Conservation (phyloP, 2,888 invertebrate species). For the Idaea biselata region DNA sequence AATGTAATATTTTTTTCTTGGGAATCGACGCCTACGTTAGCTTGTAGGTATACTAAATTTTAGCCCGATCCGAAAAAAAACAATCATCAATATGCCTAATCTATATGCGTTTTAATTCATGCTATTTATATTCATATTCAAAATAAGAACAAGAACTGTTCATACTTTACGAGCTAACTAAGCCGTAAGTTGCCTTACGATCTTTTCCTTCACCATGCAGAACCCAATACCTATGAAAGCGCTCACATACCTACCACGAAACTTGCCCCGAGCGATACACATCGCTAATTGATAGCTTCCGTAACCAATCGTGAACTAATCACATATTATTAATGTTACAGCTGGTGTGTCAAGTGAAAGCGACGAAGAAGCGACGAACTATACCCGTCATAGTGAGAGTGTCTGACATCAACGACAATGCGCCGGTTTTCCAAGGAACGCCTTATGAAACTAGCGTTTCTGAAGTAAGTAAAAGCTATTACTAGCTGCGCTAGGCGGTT, state of each 20-base stretch:
- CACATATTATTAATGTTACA: slow-evolving; percentile 54
- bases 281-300: slow-evolving; percentile 19
- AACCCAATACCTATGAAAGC: neutral
- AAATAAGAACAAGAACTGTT: too few relatives aligned
- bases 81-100: too few relatives aligned
- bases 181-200: too few relatives aligned
- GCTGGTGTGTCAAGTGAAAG: slow-evolving; percentile 91
- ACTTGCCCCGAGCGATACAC: slow-evolving; percentile 17
- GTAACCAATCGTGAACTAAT: slow-evolving; percentile 16
- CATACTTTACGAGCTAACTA: too few relatives aligned
- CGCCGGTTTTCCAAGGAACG: slow-evolving; percentile 90
- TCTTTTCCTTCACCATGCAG: too few relatives aligned
- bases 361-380: slow-evolving; percentile 89
- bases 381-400: slow-evolving; percentile 94
- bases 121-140: too few relatives aligned
- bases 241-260: slow-evolving; percentile 8
- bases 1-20: too few relatives aligned
- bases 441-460: slow-evolving; percentile 92
- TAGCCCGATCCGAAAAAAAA: too few relatives aligned
- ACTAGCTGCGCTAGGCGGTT: neutral
- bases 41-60: too few relatives aligned
- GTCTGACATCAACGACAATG: slow-evolving; percentile 94
- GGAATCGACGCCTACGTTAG: too few relatives aligned
- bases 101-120: too few relatives aligned
- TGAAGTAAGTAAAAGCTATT: slow-evolving; percentile 82